phyloP scores from a whole-genome alignment of 2,888 invertebrate genomes.

The Glyphotaelius pellucidus region DNA sequence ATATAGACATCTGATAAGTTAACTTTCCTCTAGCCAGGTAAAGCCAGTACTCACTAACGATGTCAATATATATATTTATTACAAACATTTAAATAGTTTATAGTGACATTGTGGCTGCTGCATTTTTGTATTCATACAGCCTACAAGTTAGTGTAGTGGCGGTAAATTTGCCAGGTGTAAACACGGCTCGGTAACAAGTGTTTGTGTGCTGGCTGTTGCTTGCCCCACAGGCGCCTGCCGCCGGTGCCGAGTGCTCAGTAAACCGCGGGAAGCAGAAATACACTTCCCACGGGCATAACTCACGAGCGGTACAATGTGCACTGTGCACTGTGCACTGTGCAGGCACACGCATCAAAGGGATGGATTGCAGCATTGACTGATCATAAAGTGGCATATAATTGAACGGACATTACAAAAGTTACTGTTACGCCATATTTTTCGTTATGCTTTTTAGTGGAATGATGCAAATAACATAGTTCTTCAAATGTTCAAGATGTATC shows the following conservation, averaged over 20 bases:
- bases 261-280: constrained; percentile 60
- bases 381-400: neutral
- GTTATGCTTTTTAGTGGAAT: neutral
- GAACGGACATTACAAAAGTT: neutral
- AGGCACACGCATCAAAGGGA: constrained; percentile 39
- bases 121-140: neutral
- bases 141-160: neutral
- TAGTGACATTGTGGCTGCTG: neutral
- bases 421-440: no score
- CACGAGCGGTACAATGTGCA: constrained; percentile 47
- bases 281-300: constrained; percentile 64
- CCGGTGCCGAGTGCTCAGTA: constrained; percentile 22
- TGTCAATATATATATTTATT: no score
- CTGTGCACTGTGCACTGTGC: no score
- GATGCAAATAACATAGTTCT: neutral
- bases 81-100: neutral
- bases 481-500: no score
- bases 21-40: no score
- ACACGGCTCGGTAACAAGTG: constrained; percentile 24
- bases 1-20: no score
- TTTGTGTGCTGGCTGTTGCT: neutral
- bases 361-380: neutral
- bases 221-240: neutral
- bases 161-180: neutral
- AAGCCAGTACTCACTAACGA: no score